Evolutionary conservation across 2,888 invertebrate genomes (phyloP), one percentile per base, ranked within the genome.

Genomic region (Heliconius charithonia): DNA sequence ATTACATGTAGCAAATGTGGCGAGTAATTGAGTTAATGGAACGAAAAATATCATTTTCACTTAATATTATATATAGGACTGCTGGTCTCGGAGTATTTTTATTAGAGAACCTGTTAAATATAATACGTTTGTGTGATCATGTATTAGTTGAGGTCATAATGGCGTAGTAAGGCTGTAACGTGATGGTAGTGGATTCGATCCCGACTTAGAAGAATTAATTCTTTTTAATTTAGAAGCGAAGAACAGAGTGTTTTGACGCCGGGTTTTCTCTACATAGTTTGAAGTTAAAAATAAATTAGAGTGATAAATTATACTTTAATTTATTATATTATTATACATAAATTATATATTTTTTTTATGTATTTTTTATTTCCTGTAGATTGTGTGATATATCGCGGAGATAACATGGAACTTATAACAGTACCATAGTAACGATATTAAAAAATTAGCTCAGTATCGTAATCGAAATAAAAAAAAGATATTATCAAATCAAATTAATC

Each of bases 11-110:
- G 59, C 56, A 72, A 72, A 72, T 59, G 56, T n/a, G 32, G 56
- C 71, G 59, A 72, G 72, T 72, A 56, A 72, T 72, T 72, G 72
- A 72, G 32, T 29, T 72, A 72, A 72, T 72, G 59, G 56, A 59
- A 32, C 72, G 56, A 59, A 32, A 72, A 72, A 72, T 59, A 72
- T 56, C n/a, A 70, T 72, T 72, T 72, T 59, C 56, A 72, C 32
- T n/a, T 59, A 56, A 32, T 59, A 72, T 72, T 56, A 29, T 29
- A 29, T 32, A n/a, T 32, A 16, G 7, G 56, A n/a, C 16, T n/a
- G 37, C 67, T 67, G 67, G 67, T 25, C 25, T 69, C 25, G 1
- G n/a, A 69, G 41, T 69, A 19, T 41, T 41, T 69, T 41, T 69
- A 69, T 69, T 41, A 41, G 41, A 67, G 10, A 25, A n/a, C 7